Evolutionary conservation across 2,113 vertebrate species (phyloP).

Genomic region (Periophthalmodon schlosseri): DNA sequence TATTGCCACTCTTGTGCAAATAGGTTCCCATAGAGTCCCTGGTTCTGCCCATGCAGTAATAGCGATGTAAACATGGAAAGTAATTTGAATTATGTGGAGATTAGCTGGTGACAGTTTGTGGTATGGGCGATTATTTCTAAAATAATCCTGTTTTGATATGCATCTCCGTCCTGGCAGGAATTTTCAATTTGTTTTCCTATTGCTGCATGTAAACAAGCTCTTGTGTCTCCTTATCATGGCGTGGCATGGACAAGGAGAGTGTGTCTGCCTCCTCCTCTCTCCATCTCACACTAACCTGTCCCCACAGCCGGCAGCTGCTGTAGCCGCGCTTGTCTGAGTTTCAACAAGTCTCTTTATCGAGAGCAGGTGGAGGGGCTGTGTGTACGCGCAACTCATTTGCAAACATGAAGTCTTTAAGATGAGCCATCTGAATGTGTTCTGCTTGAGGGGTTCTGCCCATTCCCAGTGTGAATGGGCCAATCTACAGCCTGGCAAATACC

Average conservation of each 20-base stretch:
- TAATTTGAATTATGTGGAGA: constrained; percentile 86
- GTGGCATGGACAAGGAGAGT: constrained; percentile 72
- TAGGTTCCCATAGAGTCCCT: constrained; percentile 69
- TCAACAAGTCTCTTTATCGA: constrained; percentile 82
- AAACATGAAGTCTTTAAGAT: constrained; percentile 80
- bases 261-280: constrained; percentile 42
- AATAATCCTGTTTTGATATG: constrained; percentile 87
- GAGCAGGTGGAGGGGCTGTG: constrained; percentile 68
- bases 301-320: constrained; percentile 61
- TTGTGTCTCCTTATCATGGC: constrained; percentile 81
- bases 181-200: constrained; percentile 85
- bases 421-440: constrained; percentile 79
- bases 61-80: constrained; percentile 81
- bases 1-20: constrained; percentile 75
- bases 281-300: constrained; percentile 60
- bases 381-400: constrained; percentile 81
- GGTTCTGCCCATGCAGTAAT: constrained; percentile 76
- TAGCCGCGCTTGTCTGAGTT: constrained; percentile 75
- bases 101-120: constrained; percentile 81
- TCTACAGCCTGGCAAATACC: constrained; percentile 76
- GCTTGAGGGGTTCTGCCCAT: constrained; percentile 81
- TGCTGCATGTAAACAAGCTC: constrained; percentile 84
- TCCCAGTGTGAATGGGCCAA: constrained; percentile 74
- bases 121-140: constrained; percentile 82
- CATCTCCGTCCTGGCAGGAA: constrained; percentile 82